Evolutionary conservation across 1,140 invertebrate species (phyloP).

Genomic region (Bombus confusus): DNA sequence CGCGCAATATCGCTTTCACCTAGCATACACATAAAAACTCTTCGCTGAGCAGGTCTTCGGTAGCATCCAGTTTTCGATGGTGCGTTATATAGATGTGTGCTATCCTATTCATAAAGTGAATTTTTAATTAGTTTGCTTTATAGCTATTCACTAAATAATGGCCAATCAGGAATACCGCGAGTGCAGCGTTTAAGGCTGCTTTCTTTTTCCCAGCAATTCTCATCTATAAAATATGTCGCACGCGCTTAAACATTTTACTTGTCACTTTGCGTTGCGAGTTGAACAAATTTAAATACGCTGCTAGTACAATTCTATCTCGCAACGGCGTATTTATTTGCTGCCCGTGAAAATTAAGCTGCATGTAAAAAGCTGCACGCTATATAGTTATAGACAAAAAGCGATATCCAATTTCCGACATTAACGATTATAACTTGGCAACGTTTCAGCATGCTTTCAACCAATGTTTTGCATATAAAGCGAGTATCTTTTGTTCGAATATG

Average conservation of each 20-base stretch:
- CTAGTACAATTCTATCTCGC: not conserved
- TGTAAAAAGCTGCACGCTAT: not conserved
- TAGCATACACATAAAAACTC: not conserved
- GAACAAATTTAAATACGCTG: not conserved
- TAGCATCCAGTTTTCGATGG: not conserved
- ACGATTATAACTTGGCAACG: not conserved
- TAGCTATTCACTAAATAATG: not conserved
- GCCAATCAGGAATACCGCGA: not conserved
- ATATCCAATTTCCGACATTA: not conserved
- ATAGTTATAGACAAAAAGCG: not conserved
- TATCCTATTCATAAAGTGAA: not conserved
- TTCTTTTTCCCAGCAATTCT: not conserved
- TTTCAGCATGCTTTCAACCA: not conserved
- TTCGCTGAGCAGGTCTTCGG: not conserved
- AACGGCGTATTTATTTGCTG: not conserved
- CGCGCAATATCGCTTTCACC: not conserved
- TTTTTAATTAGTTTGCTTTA: not conserved
- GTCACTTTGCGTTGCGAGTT: not conserved
- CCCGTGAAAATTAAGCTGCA: not conserved
- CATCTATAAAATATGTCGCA: not conserved
- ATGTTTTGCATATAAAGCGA: not conserved
- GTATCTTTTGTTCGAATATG: not conserved
- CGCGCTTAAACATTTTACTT: not conserved
- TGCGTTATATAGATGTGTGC: not conserved
- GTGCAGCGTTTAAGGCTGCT: not conserved